phyloP scores from a whole-genome alignment of 1,140 invertebrate species.

The Drosophila kurseongensis region DNA sequence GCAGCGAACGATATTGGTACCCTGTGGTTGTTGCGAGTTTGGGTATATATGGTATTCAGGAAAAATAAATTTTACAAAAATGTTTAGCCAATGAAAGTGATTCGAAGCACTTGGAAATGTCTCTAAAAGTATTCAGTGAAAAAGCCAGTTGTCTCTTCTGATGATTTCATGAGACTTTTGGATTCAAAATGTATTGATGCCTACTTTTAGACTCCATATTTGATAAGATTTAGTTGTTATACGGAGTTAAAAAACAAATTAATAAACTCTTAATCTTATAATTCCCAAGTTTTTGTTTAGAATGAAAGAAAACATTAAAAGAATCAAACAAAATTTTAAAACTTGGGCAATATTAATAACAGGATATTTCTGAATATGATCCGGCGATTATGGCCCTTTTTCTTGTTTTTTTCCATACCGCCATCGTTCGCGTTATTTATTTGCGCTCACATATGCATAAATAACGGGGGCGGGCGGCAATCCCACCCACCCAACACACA shows the following conservation, averaged over 20 bases:
- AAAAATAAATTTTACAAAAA: not conserved
- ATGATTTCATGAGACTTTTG: too few relatives aligned
- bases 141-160: too few relatives aligned
- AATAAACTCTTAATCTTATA: not conserved
- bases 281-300: not conserved
- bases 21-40: not conserved
- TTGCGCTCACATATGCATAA: slow-evolving; percentile 75
- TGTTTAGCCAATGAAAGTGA: too few relatives aligned
- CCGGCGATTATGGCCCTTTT: not conserved
- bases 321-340: too few relatives aligned
- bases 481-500: slow-evolving; percentile 20
- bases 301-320: too few relatives aligned
- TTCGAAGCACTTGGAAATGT: too few relatives aligned
- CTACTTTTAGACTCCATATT: too few relatives aligned
- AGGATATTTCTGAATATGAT: not conserved
- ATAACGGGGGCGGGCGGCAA: slow-evolving; percentile 42
- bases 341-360: too few relatives aligned
- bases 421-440: slow-evolving; percentile 64
- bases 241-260: too few relatives aligned
- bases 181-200: too few relatives aligned
- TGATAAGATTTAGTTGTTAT: too few relatives aligned
- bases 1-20: slow-evolving; percentile 13
- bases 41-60: not conserved
- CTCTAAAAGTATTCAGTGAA: too few relatives aligned
- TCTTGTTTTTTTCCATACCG: slow-evolving; percentile 3